Conservation (phyloP, 2,888 invertebrate species). For the Rotaria socialis region DNA sequence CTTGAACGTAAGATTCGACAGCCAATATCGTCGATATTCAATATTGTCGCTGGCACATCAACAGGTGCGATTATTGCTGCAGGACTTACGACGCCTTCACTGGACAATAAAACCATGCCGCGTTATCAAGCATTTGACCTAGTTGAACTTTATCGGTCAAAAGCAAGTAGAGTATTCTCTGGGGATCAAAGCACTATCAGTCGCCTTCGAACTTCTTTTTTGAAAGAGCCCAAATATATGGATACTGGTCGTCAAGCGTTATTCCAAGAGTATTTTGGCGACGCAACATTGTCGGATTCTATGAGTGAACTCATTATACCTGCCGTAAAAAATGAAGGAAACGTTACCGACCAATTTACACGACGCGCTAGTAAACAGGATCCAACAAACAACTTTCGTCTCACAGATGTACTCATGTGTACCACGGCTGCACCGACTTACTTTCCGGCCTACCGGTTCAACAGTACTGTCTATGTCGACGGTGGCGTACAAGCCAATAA, state of each 20-base stretch:
- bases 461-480: background rate
- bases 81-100: background rate
- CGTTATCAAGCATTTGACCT: background rate
- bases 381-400: background rate
- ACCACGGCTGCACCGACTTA: background rate
- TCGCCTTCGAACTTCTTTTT: background rate
- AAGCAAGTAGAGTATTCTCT: background rate
- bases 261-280: background rate
- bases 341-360: background rate
- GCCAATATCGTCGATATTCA: background rate
- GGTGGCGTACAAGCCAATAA: background rate
- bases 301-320: background rate
- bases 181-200: background rate
- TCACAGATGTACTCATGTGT: slow-evolving; percentile 10
- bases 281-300: background rate
- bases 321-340: background rate
- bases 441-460: background rate
- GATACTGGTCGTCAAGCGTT: background rate
- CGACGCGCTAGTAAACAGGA: background rate
- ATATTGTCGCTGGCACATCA: slow-evolving; percentile 30
- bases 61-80: slow-evolving; percentile 22
- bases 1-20: background rate
- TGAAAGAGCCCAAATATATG: background rate
- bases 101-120: background rate
- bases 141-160: background rate